A percentile compares a stretch with the other conserved stretches of the same genome.
phyloP scores from a whole-genome alignment of 2,797 vertebrate species.

The Danio tinwini region DNA sequence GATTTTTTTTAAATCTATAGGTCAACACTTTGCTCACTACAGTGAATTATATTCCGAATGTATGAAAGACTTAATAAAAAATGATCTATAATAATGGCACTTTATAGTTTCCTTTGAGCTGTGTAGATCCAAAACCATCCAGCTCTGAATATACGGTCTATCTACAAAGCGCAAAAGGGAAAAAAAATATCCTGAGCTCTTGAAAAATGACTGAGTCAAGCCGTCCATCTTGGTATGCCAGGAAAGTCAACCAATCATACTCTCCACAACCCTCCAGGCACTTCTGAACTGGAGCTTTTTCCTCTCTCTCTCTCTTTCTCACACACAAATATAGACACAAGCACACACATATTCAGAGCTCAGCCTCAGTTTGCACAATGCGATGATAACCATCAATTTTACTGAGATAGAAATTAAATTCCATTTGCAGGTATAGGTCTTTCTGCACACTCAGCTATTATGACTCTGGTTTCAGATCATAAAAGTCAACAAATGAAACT shows the following conservation, averaged over 20 bases:
- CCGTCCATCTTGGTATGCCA: conserved; percentile 47
- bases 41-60: not conserved
- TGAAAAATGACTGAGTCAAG: conserved; percentile 43
- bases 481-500: not conserved
- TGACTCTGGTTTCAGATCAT: not conserved
- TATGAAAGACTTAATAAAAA: not conserved
- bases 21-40: not conserved
- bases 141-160: conserved; percentile 22
- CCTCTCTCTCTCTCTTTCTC: not conserved
- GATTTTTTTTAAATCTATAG: not conserved
- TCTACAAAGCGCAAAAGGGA: conserved; percentile 44
- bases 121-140: not conserved
- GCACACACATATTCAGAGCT: conserved; percentile 23
- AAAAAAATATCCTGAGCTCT: conserved; percentile 46
- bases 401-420: conserved; percentile 49
- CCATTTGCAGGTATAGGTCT: conserved; percentile 13
- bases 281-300: conserved; percentile 40
- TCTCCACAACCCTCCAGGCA: conserved; percentile 45
- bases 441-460: conserved; percentile 10
- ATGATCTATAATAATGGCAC: not conserved
- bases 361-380: conserved; percentile 41
- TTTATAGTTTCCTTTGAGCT: not conserved
- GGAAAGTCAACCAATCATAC: conserved; percentile 57
- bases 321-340: not conserved
- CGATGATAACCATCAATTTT: conserved; percentile 54